These are phyloP conservation scores for Diorhabda carinulata DNA, from an alignment of 1,140 invertebrate species.

Conservation along the genomic window DNA sequence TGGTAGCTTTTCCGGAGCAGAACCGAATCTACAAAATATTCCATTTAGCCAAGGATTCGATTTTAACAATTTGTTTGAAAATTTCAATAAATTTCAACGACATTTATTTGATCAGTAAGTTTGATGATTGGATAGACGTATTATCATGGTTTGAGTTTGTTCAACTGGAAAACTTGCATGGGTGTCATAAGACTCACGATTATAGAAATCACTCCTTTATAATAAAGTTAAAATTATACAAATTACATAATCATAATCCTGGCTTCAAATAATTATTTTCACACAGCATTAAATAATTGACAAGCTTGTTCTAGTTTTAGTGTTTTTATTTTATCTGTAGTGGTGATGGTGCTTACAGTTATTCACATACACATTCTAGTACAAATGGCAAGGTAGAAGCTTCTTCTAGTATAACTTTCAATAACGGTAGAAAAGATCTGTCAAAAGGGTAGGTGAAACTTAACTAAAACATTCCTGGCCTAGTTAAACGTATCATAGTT, in stretches of 20 bases:
- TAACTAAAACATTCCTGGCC: neutral
- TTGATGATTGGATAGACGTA: too few species aligned
- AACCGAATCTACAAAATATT: conserved; percentile 9
- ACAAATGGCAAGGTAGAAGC: conserved; percentile 28
- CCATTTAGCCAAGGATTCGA: conserved; percentile 29
- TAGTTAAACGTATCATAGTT: neutral
- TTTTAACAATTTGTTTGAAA: conserved; percentile 31
- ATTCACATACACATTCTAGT: conserved; percentile 31
- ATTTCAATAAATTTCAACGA: conserved; percentile 30
- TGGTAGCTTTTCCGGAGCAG: conserved; percentile 28
- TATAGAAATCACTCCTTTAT: too few species aligned
- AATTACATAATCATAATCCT: too few species aligned
- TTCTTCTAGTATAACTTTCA: conserved; percentile 29
- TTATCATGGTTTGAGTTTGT: too few species aligned
- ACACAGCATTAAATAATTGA: too few species aligned
- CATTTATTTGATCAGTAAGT: conserved; percentile 33
- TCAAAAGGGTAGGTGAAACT: neutral
- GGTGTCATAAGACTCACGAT: too few species aligned
- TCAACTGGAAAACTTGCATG: too few species aligned
- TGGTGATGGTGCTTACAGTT: conserved; percentile 26
- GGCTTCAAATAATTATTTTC: too few species aligned
- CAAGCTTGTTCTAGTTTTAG: too few species aligned
- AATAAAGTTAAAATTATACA: too few species aligned
- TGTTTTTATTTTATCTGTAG: conserved; percentile 24
- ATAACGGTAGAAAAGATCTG: neutral